A percentile compares a stretch with the other conserved stretches of the same genome.
These are phyloP conservation scores for Hippopotamus amphibius DNA, from an alignment of 2,113 vertebrate genomes.

Conservation along the genomic window DNA sequence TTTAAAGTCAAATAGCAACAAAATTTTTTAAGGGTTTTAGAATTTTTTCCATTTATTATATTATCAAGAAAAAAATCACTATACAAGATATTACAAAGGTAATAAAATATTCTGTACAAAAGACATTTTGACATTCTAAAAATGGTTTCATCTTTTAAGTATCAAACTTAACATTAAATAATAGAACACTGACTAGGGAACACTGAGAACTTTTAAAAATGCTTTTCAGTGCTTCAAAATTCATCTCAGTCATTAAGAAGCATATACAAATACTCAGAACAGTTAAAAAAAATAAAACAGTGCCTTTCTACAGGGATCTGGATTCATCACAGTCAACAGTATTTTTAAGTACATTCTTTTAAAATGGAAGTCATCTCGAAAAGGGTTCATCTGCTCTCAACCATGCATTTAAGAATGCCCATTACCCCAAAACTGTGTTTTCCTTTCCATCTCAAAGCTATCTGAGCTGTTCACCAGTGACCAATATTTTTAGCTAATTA, in stretches of 20 bases:
- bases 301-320: neutral
- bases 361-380: neutral
- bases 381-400: neutral
- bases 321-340: neutral
- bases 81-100: constrained; percentile 73
- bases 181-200: neutral
- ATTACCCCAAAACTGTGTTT: neutral
- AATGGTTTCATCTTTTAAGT: neutral
- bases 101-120: constrained; percentile 76
- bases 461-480: neutral
- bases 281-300: neutral
- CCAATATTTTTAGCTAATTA: neutral
- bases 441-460: neutral
- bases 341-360: constrained; percentile 34
- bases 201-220: constrained; percentile 74
- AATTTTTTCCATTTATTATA: constrained; percentile 73
- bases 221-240: constrained; percentile 20
- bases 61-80: constrained; percentile 68
- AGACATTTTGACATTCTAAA: constrained; percentile 49
- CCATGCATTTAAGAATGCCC: neutral
- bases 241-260: neutral
- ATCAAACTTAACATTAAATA: constrained; percentile 66
- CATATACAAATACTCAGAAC: constrained; percentile 14
- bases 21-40: constrained; percentile 44
- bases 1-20: constrained; percentile 57